Percentiles rank a stretch among this genome's conserved stretches.
These are phyloP conservation scores for Sturnira hondurensis DNA, from an alignment of 2,113 vertebrate genomes.

Conservation along the genomic window DNA sequence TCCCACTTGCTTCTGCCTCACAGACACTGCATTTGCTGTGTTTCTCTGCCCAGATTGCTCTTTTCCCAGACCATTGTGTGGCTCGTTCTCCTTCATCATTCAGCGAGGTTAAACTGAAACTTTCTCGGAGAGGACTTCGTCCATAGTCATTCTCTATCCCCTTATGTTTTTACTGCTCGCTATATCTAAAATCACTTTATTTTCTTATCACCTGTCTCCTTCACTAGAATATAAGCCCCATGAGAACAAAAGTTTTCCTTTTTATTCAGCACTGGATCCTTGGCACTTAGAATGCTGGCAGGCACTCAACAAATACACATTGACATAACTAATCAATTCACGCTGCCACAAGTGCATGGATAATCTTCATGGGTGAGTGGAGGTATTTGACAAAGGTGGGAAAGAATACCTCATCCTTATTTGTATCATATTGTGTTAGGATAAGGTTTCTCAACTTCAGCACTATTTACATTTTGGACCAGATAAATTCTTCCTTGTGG, in stretches of 20 bases:
- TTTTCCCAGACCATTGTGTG: neutral
- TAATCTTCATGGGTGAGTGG: neutral
- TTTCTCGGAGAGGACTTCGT: neutral
- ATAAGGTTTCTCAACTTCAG: neutral
- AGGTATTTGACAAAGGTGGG: neutral
- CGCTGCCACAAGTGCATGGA: neutral
- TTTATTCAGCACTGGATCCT: neutral
- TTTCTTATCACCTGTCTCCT: neutral
- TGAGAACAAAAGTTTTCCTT: neutral
- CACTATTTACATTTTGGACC: neutral
- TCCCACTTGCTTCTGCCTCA: neutral
- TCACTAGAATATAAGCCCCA: neutral
- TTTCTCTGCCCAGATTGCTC: neutral
- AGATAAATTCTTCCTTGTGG: neutral
- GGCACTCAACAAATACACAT: neutral
- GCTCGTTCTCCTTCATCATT: neutral
- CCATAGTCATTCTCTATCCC: neutral
- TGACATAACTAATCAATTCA: neutral
- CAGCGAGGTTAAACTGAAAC: neutral
- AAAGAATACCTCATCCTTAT: neutral
- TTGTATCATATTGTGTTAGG: neutral
- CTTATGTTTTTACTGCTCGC: neutral
- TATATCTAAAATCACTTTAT: neutral
- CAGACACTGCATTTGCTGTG: neutral
- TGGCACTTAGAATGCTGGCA: neutral